phyloP scores from a whole-genome alignment of 2,113 vertebrate genomes.

The Gyps fulvus region DNA sequence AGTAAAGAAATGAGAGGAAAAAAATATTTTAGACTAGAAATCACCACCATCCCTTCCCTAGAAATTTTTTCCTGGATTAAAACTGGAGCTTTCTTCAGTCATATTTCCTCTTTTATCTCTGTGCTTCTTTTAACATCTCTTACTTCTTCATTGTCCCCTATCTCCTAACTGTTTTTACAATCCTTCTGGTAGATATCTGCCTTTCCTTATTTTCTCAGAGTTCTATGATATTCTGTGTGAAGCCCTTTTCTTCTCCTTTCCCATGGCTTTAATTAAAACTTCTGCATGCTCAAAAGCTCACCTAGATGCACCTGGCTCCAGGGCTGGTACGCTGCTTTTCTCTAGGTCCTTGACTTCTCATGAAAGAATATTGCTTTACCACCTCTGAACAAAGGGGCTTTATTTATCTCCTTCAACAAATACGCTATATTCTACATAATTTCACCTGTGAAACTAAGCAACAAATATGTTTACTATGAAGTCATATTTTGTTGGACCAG shows the following conservation, averaged over 20 bases:
- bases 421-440: background rate
- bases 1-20: background rate
- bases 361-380: background rate
- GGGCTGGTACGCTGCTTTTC: accelerated
- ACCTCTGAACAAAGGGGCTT: background rate
- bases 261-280: background rate
- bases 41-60: accelerated
- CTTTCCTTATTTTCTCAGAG: background rate
- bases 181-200: background rate
- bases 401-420: background rate
- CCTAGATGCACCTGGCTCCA: background rate
- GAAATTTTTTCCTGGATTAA: background rate
- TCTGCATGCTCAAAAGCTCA: background rate
- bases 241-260: background rate
- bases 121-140: background rate
- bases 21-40: background rate
- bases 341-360: background rate
- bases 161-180: background rate
- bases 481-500: background rate
- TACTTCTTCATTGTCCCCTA: background rate
- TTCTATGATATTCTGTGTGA: background rate
- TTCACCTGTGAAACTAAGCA: background rate
- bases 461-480: background rate
- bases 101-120: background rate
- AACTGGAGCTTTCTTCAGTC: background rate